phyloP scores from a whole-genome alignment of 2,888 invertebrate species.

The Lepidocyrtinus sp. region DNA sequence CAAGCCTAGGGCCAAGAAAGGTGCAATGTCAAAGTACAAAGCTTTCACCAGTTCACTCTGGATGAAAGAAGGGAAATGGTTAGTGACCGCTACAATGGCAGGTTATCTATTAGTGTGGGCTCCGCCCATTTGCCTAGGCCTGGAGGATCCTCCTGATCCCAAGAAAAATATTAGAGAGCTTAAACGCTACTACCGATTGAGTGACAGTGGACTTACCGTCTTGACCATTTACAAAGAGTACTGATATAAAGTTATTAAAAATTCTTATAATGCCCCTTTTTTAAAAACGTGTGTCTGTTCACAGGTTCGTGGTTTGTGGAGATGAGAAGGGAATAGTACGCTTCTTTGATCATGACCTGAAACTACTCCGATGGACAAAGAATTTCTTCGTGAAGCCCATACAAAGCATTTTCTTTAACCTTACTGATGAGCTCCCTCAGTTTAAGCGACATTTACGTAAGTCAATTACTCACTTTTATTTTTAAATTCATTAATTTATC shows the following conservation, averaged over 20 bases:
- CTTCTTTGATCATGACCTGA: conserved; percentile 66
- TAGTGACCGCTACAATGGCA: conserved; percentile 63
- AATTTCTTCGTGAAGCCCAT: conserved; percentile 51
- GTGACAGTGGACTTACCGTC: conserved; percentile 59
- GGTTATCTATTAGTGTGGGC: conserved; percentile 63
- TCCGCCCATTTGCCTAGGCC: conserved; percentile 49
- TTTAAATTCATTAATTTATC: neutral
- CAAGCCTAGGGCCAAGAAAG: conserved; percentile 53
- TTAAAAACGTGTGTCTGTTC: no score
- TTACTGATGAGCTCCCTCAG: conserved; percentile 38
- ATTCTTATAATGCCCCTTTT: neutral
- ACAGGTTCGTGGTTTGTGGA: conserved; percentile 62
- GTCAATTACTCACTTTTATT: neutral
- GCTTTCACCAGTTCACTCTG: conserved; percentile 62
- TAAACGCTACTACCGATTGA: conserved; percentile 61
- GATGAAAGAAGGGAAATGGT: conserved; percentile 60
- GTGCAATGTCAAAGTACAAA: conserved; percentile 55
- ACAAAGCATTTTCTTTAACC: conserved; percentile 61
- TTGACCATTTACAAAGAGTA: conserved; percentile 62
- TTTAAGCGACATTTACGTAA: conserved; percentile 63
- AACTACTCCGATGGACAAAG: conserved; percentile 64
- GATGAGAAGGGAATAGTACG: conserved; percentile 65
- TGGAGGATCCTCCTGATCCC: conserved; percentile 63
- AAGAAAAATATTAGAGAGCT: conserved; percentile 63
- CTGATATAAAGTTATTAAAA: neutral